These are phyloP conservation scores for Metallyticus violacea DNA, from an alignment of 2,888 invertebrate species.

Conservation along the genomic window DNA sequence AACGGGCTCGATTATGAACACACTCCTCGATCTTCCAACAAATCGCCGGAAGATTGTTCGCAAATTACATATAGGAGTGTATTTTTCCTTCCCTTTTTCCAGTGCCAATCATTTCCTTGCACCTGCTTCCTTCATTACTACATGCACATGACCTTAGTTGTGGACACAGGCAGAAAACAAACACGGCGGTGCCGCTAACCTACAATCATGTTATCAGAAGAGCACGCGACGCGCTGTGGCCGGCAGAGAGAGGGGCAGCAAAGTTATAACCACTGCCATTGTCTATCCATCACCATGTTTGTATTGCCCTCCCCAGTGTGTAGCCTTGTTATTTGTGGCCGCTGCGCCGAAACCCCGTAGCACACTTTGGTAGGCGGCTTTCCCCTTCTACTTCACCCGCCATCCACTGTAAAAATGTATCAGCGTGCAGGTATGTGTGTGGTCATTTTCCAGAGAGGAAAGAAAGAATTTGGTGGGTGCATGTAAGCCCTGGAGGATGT, in stretches of 20 bases:
- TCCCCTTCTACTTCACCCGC: too few species aligned
- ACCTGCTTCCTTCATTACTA: background rate
- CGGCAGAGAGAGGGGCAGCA: background rate
- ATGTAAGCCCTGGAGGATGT: background rate
- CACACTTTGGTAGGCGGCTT: too few species aligned
- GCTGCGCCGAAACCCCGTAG: background rate
- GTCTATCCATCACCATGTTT: background rate
- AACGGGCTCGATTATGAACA: background rate
- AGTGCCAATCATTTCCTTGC: background rate
- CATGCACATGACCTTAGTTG: background rate
- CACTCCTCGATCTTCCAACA: too few species aligned
- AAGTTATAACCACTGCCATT: background rate
- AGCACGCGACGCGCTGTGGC: background rate
- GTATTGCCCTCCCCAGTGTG: background rate
- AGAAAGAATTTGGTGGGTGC: conserved; percentile 2
- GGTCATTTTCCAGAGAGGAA: background rate
- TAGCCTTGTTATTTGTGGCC: background rate
- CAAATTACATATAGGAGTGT: background rate
- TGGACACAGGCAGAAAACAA: background rate
- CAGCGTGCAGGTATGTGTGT: conserved; percentile 4
- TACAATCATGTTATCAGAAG: background rate
- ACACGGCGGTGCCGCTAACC: background rate
- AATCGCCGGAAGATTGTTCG: background rate
- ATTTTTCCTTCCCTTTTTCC: background rate
- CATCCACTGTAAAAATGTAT: background rate